Evolutionary conservation across 2,888 invertebrate genomes (phyloP), one percentile per base, ranked within the genome.

Genomic region (Andrena fulva): DNA sequence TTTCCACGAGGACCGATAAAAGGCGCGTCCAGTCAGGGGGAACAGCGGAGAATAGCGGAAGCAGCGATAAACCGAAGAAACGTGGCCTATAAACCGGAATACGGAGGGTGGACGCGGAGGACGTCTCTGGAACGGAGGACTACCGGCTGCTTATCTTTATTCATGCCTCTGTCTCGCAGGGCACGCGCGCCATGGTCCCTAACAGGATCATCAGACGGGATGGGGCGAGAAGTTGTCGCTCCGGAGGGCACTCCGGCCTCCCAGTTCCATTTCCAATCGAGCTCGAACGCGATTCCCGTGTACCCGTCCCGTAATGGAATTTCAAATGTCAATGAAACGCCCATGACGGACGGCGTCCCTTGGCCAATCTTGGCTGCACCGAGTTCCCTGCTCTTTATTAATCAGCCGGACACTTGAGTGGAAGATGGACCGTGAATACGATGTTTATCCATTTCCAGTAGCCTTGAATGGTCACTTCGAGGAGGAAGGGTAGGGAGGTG

Each of bases 321-420:
- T 89, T 87, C 84, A 77, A 85, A 87, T 87, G 87, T 82, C 78
- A 75, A 88, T 85, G 85, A 85, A 85, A 85, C 70, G 63, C 27
- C 20, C 64, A 29, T 7, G 72, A 24, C 20, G 42, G 62, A 54
- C 48, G 63, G 24, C 12, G 71, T 72, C 80, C 70, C 73, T 67
- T 52, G 68, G 29, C 24, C 63, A 77, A 80, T 80, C 29, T 12
- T 12, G 29, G 52, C 24, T 20, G 42, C 27, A 12, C 16, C 42
- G 42, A 42, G 4, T 16, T 42, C 12, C 16, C 4, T 42, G 4
- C 1, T 42, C 12, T 16, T 42, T 42, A 42, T 42, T 42, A 42
- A 42, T 8, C 33, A 33, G 8, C 8, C 8, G 33, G 33, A 7
- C 33, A 6, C 33, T 33, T 33, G 33, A 7, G 33, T 33, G 33